Evolutionary conservation across 2,113 vertebrate genomes (phyloP).

Genomic region (Crotalus horridus): DNA sequence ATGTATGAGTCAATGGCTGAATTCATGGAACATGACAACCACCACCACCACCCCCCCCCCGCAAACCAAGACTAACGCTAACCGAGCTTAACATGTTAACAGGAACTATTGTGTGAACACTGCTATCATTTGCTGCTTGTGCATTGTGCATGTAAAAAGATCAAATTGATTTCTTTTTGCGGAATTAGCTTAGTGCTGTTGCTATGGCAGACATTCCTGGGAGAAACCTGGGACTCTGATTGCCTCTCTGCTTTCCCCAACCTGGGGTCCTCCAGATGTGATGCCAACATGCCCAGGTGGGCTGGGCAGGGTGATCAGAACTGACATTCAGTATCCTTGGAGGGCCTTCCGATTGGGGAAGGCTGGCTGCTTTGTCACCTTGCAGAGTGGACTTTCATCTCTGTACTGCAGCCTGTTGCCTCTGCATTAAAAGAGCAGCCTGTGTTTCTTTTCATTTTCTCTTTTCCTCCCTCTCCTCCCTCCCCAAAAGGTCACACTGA

Average conservation of each 20-base stretch:
- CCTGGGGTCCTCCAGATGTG: not conserved
- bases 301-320: not conserved
- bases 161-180: not conserved
- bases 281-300: not conserved
- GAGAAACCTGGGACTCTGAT: not conserved
- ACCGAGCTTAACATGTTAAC: not conserved
- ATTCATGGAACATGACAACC: not conserved
- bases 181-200: not conserved
- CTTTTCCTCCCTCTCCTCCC: not conserved
- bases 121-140: not conserved
- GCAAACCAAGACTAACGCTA: not conserved
- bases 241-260: not conserved
- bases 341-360: not conserved
- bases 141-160: not conserved
- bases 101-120: not conserved
- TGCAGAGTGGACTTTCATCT: not conserved
- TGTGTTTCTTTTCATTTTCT: not conserved
- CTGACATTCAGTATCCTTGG: not conserved
- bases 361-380: not conserved
- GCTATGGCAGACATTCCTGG: not conserved
- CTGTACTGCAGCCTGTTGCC: slow-evolving; percentile 13
- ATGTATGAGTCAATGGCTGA: not conserved
- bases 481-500: slow-evolving; percentile 78
- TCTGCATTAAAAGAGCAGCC: slow-evolving; percentile 9
- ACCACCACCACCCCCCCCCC: not conserved